Percentiles rank a stretch among this genome's conserved stretches.
These are phyloP conservation scores for Regulus satrapa DNA, from an alignment of 2,113 vertebrate species.

Conservation along the genomic window DNA sequence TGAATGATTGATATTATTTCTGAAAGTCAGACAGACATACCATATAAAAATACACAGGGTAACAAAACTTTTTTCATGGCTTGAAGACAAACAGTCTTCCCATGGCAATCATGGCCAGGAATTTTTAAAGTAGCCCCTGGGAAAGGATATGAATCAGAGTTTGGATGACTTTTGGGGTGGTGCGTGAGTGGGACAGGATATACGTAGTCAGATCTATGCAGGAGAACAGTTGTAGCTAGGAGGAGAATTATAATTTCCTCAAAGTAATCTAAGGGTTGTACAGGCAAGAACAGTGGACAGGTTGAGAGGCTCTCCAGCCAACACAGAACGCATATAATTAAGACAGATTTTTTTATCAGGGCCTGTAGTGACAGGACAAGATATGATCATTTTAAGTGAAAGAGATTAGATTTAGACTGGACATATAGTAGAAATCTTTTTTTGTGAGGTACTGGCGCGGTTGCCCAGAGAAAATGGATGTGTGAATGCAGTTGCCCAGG, in stretches of 20 bases:
- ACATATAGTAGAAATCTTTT: neutral
- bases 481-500: neutral
- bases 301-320: neutral
- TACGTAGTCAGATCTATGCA: neutral
- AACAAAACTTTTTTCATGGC: neutral
- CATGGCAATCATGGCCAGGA: neutral
- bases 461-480: neutral
- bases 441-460: neutral
- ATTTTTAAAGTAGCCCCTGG: slow-evolving; percentile 6
- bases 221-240: neutral
- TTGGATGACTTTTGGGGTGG: neutral
- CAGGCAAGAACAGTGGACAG: neutral
- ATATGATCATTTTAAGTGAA: neutral
- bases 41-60: neutral
- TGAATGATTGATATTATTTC: neutral
- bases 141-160: slow-evolving; percentile 36
- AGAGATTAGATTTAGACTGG: neutral
- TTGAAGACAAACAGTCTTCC: neutral
- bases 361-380: neutral
- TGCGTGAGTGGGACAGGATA: neutral
- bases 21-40: neutral
- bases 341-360: neutral
- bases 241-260: neutral
- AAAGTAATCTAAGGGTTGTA: neutral
- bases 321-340: neutral